A percentile compares a stretch with the other conserved stretches of the same genome.
Evolutionary conservation across 37 sponge, comb jelly and placozoan genomes (phyloP).

Genomic region (Mnemiopsis leidyi): DNA sequence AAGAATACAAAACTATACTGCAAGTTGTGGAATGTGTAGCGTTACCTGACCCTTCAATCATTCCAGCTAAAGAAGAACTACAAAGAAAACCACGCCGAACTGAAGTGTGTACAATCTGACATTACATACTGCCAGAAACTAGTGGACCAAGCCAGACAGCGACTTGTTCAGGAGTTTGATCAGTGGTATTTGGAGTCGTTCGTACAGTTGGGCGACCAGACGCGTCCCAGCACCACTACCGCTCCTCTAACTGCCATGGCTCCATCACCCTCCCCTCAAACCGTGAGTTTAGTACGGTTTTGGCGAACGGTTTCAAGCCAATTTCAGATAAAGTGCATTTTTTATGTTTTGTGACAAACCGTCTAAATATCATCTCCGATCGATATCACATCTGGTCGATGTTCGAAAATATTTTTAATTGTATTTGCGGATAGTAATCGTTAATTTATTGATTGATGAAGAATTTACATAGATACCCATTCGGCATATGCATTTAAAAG

Average conservation of each 20-base stretch:
- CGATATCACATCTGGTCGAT: no score
- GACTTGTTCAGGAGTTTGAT: constrained; percentile 85
- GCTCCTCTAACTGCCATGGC: constrained; percentile 66
- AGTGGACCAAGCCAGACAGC: constrained; percentile 78
- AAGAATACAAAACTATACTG: not conserved
- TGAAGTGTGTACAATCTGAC: constrained; percentile 71
- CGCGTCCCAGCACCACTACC: constrained; percentile 49
- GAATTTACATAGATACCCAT: no score
- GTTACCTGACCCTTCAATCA: not conserved
- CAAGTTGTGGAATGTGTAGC: not conserved
- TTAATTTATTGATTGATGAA: no score
- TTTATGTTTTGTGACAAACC: no score
- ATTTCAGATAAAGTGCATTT: no score
- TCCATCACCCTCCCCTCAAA: constrained; percentile 50
- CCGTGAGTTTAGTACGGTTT: not conserved
- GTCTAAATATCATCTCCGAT: no score
- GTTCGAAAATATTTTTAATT: no score
- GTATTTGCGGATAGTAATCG: no score
- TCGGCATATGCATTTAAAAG: no score
- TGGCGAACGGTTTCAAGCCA: no score
- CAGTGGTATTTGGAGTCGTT: constrained; percentile 77
- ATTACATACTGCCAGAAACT: constrained; percentile 79
- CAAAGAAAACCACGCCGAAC: constrained; percentile 65
- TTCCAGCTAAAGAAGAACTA: constrained; percentile 82
- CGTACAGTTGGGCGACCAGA: constrained; percentile 58